Percentiles rank a stretch among this genome's conserved stretches.
Conservation (phyloP, 2,888 invertebrate species). For the Noctuana brunneofusca region DNA sequence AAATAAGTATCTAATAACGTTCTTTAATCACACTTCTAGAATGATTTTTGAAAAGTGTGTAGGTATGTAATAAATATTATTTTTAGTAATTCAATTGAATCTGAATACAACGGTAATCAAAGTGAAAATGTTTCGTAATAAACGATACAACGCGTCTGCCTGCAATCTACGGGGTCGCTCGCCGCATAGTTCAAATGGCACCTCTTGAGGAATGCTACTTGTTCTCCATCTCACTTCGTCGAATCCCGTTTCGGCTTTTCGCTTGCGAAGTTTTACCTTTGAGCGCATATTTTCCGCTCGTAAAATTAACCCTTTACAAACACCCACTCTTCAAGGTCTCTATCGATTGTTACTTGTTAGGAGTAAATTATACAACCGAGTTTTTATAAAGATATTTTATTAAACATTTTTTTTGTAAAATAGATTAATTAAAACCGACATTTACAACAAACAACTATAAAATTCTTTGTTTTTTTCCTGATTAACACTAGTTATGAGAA, state of each 20-base stretch:
- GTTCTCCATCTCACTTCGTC: constrained; percentile 48
- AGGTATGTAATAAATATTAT: too few relatives aligned
- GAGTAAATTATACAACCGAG: constrained; percentile 49
- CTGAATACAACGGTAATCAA: too few relatives aligned
- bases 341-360: not conserved
- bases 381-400: constrained; percentile 81
- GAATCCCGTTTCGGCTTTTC: constrained; percentile 48
- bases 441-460: constrained; percentile 83
- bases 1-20: too few relatives aligned
- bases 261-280: constrained; percentile 47
- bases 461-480: constrained; percentile 72
- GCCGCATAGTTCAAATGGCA: constrained; percentile 60
- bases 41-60: too few relatives aligned
- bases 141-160: not conserved
- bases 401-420: constrained; percentile 81
- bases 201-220: constrained; percentile 41
- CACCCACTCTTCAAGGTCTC: constrained; percentile 5
- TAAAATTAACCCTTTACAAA: constrained; percentile 16
- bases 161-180: constrained; percentile 22
- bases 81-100: too few relatives aligned
- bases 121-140: too few relatives aligned
- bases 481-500: constrained; percentile 74
- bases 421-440: constrained; percentile 82
- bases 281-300: constrained; percentile 35
- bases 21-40: too few relatives aligned